Base-by-base conservation (phyloP, 92 coral and sea anemone genomes). In the Epizoanthus scotinus region DNA sequence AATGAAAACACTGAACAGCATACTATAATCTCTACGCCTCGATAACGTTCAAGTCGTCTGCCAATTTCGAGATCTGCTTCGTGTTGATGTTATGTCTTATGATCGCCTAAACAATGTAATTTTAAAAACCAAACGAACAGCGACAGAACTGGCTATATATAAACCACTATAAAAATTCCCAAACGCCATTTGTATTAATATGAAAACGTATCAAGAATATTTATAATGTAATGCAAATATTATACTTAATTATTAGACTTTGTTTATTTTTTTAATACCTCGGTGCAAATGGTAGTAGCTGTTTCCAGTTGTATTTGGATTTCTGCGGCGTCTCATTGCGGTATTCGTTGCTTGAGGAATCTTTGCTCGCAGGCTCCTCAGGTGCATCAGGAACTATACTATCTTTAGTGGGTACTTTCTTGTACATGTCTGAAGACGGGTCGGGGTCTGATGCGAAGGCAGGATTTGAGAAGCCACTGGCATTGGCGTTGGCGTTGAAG, bases 301-400 rank as follows among this genome's bases (percentile, higher is more conserved):
- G 87, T 77, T 94, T 94, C 93, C 92, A 94, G 90, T 89, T 86
- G 83, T 94, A 94, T 49, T 89, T 91, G 5, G 88, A 71, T 55
- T 64, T 81, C 63, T 81, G 59, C 20, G 17, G 49, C 13, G 34
- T 53, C 26, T 80, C 59, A 53, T 65, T 40, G 2, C 50, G 71
- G 25, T 31, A 63, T 38, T 58, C 62, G 14, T 64, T 52, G 15
- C 56, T 71, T 21, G 42, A 19, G 55, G 81, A 26, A 47, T 47
- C 52, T 8, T 47, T 47, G 14, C 52, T 47, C 18, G 54, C 42
- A 36, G 67, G 19, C 2, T 12, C 63, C 13, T 26, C 66, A 20
- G 50, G 67, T 58, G 54, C 59, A 36, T 58, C 81, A 22, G 53
- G 58, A 3, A n/a, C n/a, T n/a, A n/a, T n/a, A n/a, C n/a, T n/a